phyloP scores from a whole-genome alignment of 1,140 invertebrate genomes.

The Tyrophagus putrescentiae region DNA sequence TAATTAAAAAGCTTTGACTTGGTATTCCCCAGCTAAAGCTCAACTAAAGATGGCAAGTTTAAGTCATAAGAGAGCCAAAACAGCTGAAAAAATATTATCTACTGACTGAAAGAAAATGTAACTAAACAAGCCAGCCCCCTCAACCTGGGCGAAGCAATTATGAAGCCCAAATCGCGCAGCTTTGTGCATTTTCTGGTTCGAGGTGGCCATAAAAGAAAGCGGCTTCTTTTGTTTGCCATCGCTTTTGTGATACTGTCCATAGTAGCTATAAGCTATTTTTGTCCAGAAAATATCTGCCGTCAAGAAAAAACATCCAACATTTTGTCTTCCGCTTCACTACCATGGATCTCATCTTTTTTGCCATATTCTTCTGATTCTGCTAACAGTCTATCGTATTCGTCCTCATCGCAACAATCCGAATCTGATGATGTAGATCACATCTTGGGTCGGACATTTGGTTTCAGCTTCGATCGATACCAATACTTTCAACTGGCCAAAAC shows the following conservation, averaged over 20 bases:
- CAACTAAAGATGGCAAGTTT: too few relatives aligned
- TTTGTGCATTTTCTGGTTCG: too few relatives aligned
- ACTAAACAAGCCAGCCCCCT: too few relatives aligned
- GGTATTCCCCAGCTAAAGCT: too few relatives aligned
- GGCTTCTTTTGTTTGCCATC: neutral
- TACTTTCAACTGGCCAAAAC: slow-evolving; percentile 20
- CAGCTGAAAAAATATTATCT: too few relatives aligned
- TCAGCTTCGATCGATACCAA: neutral
- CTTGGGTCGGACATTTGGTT: neutral
- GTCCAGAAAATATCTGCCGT: neutral
- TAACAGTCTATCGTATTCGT: neutral
- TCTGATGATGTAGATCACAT: neutral
- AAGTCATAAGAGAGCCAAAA: too few relatives aligned
- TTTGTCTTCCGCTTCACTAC: neutral
- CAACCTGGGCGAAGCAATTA: too few relatives aligned
- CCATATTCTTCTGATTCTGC: neutral
- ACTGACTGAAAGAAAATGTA: too few relatives aligned
- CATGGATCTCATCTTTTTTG: neutral
- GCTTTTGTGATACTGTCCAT: neutral
- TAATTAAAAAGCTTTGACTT: too few relatives aligned
- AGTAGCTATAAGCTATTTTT: neutral
- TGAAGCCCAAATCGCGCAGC: too few relatives aligned
- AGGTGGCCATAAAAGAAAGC: neutral
- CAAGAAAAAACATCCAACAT: too few relatives aligned
- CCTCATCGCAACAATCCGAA: neutral